Evolutionary conservation across 2,113 vertebrate species (phyloP).

Genomic region (Phalacrocorax brasilianus): DNA sequence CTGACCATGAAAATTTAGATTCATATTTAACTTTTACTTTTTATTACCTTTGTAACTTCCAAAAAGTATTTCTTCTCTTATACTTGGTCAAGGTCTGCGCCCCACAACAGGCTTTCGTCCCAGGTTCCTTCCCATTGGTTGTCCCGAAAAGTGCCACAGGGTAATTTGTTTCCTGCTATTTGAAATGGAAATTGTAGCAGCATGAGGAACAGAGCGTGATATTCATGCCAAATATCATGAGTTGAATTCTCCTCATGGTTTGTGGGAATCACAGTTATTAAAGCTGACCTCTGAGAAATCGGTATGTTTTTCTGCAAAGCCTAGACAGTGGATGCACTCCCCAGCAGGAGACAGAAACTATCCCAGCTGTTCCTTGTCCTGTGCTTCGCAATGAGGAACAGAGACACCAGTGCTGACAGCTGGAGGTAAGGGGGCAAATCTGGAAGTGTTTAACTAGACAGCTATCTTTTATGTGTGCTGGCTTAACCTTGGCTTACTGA

Average conservation of each 20-base stretch:
- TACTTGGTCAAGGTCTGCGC: neutral
- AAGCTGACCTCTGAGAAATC: slow-evolving; percentile 36
- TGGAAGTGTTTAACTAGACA: neutral
- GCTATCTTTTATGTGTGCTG: neutral
- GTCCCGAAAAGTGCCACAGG: slow-evolving; percentile 39
- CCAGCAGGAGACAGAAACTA: neutral
- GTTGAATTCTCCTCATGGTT: slow-evolving; percentile 23
- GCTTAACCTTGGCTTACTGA: neutral
- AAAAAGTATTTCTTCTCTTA: neutral
- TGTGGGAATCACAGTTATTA: slow-evolving; percentile 43
- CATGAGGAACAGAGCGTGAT: slow-evolving; percentile 28
- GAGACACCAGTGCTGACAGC: neutral
- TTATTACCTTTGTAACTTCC: neutral
- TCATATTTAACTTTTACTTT: neutral
- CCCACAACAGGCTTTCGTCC: neutral
- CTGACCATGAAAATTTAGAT: neutral
- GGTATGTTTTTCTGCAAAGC: slow-evolving; percentile 24
- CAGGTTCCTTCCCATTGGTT: neutral
- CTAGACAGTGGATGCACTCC: neutral
- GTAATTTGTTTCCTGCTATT: slow-evolving; percentile 54
- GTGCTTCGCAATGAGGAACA: neutral
- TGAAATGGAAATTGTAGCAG: slow-evolving; percentile 59
- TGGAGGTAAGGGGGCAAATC: neutral
- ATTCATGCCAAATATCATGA: slow-evolving; percentile 53
- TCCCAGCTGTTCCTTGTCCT: neutral